Base-by-base conservation (phyloP, 2,113 vertebrate species). In the Callopanchax toddi region DNA sequence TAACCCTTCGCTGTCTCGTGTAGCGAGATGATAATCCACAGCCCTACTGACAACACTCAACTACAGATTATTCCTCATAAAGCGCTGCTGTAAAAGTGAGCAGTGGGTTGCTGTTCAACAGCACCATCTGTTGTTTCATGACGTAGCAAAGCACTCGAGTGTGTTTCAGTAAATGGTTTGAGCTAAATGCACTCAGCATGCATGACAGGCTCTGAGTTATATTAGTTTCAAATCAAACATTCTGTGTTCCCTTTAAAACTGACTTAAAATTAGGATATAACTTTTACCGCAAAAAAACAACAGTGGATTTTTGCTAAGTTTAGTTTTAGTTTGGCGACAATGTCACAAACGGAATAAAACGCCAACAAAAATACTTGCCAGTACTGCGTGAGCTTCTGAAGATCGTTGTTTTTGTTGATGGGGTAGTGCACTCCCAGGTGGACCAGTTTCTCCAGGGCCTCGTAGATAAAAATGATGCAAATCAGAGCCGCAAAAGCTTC, bases 381-480 rank as follows among this genome's bases (percentile, higher is more conserved):
- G 87, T 98, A 98, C 55, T 95, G 93, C 7, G 97, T 99, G 84
- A 99, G 95, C 51, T 93, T 93, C 83, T 98, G 94, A 74, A 99
- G 93, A 88, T 96, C 86, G 85, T 96, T 98, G 91, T 98, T 91
- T 92, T 97, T 99, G 87, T 99, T 96, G 93, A 99, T 94, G 76
- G 96, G 95, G 85, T 98, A 98, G 1, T 94, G 93, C 72, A 95
- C 95, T 53, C 97, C 95, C 77, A 99, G 93, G 90, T 99, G 96
- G 81, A 96, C 81, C 17, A 99, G 91, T 89, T 99, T 99, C 93
- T 99, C 97, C 87, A 99, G 91, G 67, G 97, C 97, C 91, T 99
- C 97, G 36, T 99, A 99, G 91, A 99, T 99, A 91, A 99, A 99
- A 87, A 99, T 99, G 80, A 99, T 96, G 92, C 97, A 99, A 90